A percentile compares a stretch with the other conserved stretches of the same genome.
phyloP scores from a whole-genome alignment of 1,140 invertebrate species.

The Drosophila yakuba region DNA sequence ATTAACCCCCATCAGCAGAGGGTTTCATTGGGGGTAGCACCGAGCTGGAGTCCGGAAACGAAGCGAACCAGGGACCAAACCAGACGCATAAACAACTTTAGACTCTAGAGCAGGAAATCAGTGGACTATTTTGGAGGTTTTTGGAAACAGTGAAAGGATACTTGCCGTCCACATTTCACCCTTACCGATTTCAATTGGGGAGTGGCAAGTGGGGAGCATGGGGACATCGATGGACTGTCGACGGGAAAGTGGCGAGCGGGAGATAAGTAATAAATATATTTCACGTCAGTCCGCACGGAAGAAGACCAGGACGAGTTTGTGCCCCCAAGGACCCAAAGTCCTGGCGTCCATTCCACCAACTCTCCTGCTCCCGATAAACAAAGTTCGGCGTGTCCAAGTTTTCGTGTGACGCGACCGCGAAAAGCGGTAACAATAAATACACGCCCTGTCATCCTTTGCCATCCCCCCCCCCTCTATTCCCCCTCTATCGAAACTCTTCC shows the following conservation, averaged over 20 bases:
- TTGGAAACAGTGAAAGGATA: background rate
- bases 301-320: constrained; percentile 40
- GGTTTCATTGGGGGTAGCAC: background rate
- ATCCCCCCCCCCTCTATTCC: background rate
- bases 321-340: constrained; percentile 18
- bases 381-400: constrained; percentile 64
- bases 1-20: constrained; percentile 33
- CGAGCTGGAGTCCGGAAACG: constrained; percentile 13
- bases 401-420: constrained; percentile 63
- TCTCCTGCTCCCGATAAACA: constrained; percentile 36
- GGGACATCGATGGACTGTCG: constrained; percentile 22
- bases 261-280: constrained; percentile 77
- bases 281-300: constrained; percentile 44
- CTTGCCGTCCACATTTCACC: constrained; percentile 56
- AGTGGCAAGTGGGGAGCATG: background rate
- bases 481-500: background rate
- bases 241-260: constrained; percentile 3
- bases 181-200: constrained; percentile 11
- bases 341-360: background rate
- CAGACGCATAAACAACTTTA: constrained; percentile 71
- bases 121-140: constrained; percentile 41
- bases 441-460: constrained; percentile 54
- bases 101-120: constrained; percentile 37
- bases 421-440: constrained; percentile 77
- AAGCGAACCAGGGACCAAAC: constrained; percentile 17